Conservation (phyloP, 2,797 vertebrate genomes). For the Gymnocypris eckloni region DNA sequence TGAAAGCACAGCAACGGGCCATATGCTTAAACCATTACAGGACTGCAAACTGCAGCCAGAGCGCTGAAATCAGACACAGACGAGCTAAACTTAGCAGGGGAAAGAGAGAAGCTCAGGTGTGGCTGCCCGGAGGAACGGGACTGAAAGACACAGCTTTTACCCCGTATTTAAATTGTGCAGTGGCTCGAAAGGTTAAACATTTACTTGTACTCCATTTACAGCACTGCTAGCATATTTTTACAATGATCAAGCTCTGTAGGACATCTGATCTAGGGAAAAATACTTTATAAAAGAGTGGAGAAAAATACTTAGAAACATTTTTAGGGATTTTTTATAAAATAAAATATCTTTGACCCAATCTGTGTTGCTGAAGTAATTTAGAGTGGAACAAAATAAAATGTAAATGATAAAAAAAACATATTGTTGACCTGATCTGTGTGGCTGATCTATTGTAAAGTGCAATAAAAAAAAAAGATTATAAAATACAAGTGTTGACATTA, state of each 20-base stretch:
- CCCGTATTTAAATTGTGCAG: background rate
- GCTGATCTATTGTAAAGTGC: background rate
- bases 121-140: background rate
- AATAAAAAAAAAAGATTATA: background rate
- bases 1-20: conserved; percentile 72
- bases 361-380: background rate
- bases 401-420: background rate
- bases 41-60: conserved; percentile 25
- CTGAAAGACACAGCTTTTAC: conserved; percentile 11
- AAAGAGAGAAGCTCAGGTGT: conserved; percentile 35
- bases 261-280: background rate
- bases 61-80: background rate
- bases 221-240: conserved; percentile 7
- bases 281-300: background rate
- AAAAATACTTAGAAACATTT: background rate
- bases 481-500: background rate
- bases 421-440: background rate
- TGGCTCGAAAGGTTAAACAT: conserved; percentile 42
- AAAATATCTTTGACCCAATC: background rate
- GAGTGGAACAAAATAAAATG: background rate
- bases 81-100: conserved; percentile 18
- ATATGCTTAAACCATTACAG: conserved; percentile 72
- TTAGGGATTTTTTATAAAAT: background rate
- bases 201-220: conserved; percentile 30
- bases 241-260: background rate